Base-by-base conservation (phyloP, 2,797 vertebrate genomes). In the Tangara arthus region DNA sequence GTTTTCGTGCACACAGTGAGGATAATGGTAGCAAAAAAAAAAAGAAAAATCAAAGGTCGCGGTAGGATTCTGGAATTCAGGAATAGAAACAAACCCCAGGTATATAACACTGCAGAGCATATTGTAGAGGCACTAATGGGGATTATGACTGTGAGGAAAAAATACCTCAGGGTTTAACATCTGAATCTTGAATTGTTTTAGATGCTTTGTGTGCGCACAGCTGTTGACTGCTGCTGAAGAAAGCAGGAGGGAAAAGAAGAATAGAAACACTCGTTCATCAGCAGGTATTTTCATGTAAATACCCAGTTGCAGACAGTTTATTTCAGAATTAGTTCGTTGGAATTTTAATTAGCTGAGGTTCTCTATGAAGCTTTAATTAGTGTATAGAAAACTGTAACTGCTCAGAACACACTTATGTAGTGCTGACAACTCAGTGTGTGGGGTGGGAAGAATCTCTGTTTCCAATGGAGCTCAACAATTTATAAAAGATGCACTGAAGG, bases 351-450 rank as follows among this genome's bases (percentile, higher is more conserved):
- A 93, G 61, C 47, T 65, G 39, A 55, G 53, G 23, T 68, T 91
- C 78, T 87, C 41, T n/a, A n/a, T 15, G 79, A 82, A 65, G 50
- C 32, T 93, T 93, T 78, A 94, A 89, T 91, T 95, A 91, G 53
- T 2, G 7, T 68, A 32, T 10, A 63, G 46, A 61, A 92, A 92
- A 69, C 26, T 71, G 41, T 49, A 71, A 65, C 34, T 61, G 42
- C 84, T 91, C 34, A 47, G 90, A 86, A 39, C 50, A 39, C 12
- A 2, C 41, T 71, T 42, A 26, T 6, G 21, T 0, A 42, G 75
- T 46, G 59, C 41, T 85, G 94, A 65, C 75, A 92, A 18, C 42
- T 89, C 79, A 30, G 64, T 57, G 57, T 44, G 56, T 47, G 57
- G 46, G 20, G 22, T 68, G 30, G 53, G 30, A 91, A 82, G 68